Base-by-base conservation (phyloP, 2,113 vertebrate genomes). In the Opisthocomus hoazin region DNA sequence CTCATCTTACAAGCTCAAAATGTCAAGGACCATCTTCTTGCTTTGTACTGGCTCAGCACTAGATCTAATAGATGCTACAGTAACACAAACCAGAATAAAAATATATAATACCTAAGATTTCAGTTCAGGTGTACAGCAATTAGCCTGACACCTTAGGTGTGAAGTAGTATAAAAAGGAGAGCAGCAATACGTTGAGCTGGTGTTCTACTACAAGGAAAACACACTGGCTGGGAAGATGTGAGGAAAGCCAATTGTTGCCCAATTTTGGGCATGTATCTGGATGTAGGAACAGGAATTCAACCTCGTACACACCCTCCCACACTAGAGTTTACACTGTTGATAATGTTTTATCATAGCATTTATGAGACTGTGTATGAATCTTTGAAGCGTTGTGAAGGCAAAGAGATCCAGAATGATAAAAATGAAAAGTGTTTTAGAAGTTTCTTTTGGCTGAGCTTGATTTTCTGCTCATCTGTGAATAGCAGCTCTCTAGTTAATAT, bases 331-430 rank as follows among this genome's bases (percentile, higher is more conserved):
- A 73, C 39, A 34, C 20, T 84, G 45, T 34, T 95, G 51, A 92
- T 87, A 91, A 58, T 75, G 57, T 87, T 91, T 93, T 83, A 32
- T 92, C 57, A 50, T 76, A 69, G 14, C 12, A 48, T 89, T 88
- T 88, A 60, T 89, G 84, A 73, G 45, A 53, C 32, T n/a, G 22
- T 64, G 36, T 84, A 84, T 51, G 43, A 94, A 71, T 65, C 74
- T 89, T 87, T 92, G 73, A 96, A 92, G 92, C 29, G 27, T 26
- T 79, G 11, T 76, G 32, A 89, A 84, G 61, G 74, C 43, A 90
- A 84, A 75, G 80, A 95, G 86, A 93, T 96, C 41, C 84, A 84
- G 61, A 79, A 51, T 71, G 84, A 96, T 96, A 93, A 94, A 90
- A 93, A 84, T 73, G 8, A 84, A 37, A 86, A 71, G 18, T 58